phyloP scores from a whole-genome alignment of 2,888 invertebrate genomes.

The Cacoxenus indagator region DNA sequence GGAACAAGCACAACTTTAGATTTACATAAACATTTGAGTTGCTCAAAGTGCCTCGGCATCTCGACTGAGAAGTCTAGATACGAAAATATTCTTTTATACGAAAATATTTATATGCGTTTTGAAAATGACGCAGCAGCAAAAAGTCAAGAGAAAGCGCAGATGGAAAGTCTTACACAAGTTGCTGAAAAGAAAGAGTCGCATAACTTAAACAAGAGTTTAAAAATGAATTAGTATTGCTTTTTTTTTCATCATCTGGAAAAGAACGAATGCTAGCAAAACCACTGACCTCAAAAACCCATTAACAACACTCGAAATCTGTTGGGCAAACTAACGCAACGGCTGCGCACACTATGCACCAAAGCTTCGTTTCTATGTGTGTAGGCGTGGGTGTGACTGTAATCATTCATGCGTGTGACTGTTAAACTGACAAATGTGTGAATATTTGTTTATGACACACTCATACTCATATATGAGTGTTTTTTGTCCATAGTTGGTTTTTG shows the following conservation, averaged over 20 bases:
- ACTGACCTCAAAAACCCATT: background rate
- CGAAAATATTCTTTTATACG: no score
- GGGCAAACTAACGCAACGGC: background rate
- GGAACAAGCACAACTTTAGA: background rate
- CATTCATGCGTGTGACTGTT: constrained; percentile 10
- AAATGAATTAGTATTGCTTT: constrained; percentile 1
- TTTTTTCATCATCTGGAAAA: background rate
- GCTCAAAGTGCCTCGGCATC: background rate
- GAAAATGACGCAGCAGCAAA: background rate
- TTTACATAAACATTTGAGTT: background rate
- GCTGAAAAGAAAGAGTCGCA: background rate
- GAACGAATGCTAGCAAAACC: background rate
- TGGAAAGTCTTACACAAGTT: background rate
- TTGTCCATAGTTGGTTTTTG: background rate
- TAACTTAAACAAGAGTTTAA: background rate
- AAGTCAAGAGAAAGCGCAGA: background rate
- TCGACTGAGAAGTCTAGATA: no score
- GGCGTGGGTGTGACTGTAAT: constrained; percentile 1
- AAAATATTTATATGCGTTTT: background rate
- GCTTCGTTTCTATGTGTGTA: background rate
- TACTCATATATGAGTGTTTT: background rate
- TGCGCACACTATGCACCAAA: background rate
- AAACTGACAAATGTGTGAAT: constrained; percentile 13
- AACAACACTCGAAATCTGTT: no score
- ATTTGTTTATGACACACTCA: constrained; percentile 5